phyloP scores from a whole-genome alignment of 2,888 invertebrate species.

The Sesia apiformis region DNA sequence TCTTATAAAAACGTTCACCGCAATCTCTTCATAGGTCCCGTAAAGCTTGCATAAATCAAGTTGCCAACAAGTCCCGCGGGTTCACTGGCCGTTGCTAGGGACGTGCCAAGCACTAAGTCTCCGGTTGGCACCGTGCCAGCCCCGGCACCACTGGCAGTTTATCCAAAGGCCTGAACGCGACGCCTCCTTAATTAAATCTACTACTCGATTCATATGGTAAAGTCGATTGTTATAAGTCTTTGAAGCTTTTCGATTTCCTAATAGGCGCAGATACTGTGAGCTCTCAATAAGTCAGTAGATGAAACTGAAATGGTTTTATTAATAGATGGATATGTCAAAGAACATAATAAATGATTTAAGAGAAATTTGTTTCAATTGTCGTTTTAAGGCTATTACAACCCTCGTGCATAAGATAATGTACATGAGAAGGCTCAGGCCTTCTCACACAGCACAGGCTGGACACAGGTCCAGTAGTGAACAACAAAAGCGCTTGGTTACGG shows the following conservation, averaged over 20 bases:
- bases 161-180: slow-evolving; percentile 1
- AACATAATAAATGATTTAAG: too few relatives aligned
- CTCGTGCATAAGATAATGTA: too few relatives aligned
- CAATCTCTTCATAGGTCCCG: neutral
- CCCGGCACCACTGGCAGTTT: slow-evolving; percentile 2
- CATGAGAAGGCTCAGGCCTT: too few relatives aligned
- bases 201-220: slow-evolving; percentile 17
- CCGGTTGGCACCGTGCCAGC: slow-evolving; percentile 13
- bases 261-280: neutral
- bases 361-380: too few relatives aligned
- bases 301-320: too few relatives aligned
- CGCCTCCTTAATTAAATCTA: slow-evolving; percentile 18
- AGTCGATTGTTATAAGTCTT: neutral
- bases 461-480: too few relatives aligned
- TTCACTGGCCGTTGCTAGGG: neutral
- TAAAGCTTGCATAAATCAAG: neutral
- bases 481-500: too few relatives aligned
- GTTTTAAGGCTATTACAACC: too few relatives aligned
- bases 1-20: too few relatives aligned
- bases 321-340: too few relatives aligned
- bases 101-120: neutral
- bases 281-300: too few relatives aligned
- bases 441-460: too few relatives aligned
- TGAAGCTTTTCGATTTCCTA: neutral
- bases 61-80: neutral